phyloP scores from a whole-genome alignment of 92 coral and sea anemone genomes.

The Bergia sp. region DNA sequence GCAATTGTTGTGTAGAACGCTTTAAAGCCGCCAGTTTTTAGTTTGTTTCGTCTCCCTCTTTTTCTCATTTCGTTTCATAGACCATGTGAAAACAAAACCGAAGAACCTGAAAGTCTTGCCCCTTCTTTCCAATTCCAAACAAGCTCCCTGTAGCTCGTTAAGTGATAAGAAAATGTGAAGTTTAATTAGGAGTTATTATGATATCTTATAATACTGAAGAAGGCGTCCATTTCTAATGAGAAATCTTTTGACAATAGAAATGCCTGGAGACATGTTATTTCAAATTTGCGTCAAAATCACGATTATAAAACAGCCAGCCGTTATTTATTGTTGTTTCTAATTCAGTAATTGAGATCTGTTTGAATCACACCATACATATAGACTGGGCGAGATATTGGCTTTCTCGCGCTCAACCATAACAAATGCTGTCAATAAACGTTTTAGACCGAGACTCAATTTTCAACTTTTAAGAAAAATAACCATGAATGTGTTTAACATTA shows the following conservation, averaged over 20 bases:
- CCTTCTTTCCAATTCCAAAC: not conserved
- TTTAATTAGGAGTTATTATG: slow-evolving; percentile 21
- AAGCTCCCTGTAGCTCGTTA: not conserved
- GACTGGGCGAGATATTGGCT: not conserved
- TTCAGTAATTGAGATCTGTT: not conserved
- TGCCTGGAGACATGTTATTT: slow-evolving; percentile 30
- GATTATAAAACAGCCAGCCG: not conserved
- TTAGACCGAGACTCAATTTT: not conserved
- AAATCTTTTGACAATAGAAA: not conserved
- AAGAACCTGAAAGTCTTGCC: not conserved
- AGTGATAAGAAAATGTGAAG: not conserved
- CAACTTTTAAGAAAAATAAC: not conserved
- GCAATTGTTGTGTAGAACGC: not conserved
- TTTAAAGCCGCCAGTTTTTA: not conserved
- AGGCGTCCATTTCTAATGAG: slow-evolving; percentile 44
- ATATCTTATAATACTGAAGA: not conserved
- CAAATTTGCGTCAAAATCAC: not conserved
- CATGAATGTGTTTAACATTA: too few species aligned
- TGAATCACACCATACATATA: not conserved
- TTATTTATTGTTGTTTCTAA: not conserved
- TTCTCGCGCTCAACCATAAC: not conserved
- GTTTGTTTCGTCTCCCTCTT: not conserved
- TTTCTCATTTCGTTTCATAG: not conserved
- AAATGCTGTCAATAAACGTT: not conserved
- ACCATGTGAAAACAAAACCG: not conserved